Base-by-base conservation (phyloP, 2,888 invertebrate genomes). In the Chrysolina haemoptera region DNA sequence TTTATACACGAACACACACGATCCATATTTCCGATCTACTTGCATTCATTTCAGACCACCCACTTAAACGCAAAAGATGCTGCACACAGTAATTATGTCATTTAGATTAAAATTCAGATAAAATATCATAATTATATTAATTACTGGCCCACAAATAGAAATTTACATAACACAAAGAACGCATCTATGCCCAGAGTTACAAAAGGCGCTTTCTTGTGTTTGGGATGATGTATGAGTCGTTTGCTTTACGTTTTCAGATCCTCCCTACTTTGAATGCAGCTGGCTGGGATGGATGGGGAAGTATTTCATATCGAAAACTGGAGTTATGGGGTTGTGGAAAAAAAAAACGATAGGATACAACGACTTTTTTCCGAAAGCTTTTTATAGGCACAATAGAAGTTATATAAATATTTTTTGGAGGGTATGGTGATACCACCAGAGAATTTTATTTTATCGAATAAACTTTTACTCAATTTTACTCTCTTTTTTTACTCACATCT, bases 91-190 rank as follows among this genome's bases (percentile, higher is more conserved):
- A 83, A 83, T 84, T 84, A 83, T 83, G 81, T 81, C 80, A 81
- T 83, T 83, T 83, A 83, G 83, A 84, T 84, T 79, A 78, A 79
- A 78, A 78, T 80, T 68, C 71, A 78, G 82, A 83, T 83, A 82
- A 81, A 78, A 79, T 80, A 46, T 68, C 41, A 78, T 80, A 79
- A 78, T 78, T 77, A 82, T 81, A 80, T 81, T 81, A 82, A 79
- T 82, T 81, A 67, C 59, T 40, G 59, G 69, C 48, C 55, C 73
- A 65, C 69, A 69, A 73, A 73, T 73, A 69, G 73, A 81, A 80
- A 80, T 81, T 80, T 80, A 80, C 81, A 80, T 82, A 81, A 63
- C 63, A 73, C 69, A 73, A 70, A 73, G 69, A 65, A 46, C 48
- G 35, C 69, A 74, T 78, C 73, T 76, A 73, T 73, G 68, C 50